A percentile compares a stretch with the other conserved stretches of the same genome.
Evolutionary conservation across 2,797 vertebrate genomes (phyloP).

Genomic region (Cheirogaleus major): DNA sequence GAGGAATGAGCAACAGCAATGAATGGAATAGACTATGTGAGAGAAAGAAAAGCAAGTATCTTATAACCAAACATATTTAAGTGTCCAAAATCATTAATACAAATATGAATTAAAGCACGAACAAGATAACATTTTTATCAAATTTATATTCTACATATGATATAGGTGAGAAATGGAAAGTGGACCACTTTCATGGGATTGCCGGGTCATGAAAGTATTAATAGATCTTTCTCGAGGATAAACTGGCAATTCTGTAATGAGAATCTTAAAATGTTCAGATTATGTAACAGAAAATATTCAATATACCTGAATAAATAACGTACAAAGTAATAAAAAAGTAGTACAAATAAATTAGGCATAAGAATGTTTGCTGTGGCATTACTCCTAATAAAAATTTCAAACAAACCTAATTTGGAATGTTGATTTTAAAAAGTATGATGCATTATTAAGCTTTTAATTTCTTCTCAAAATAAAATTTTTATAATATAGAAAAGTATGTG

Average conservation of each 20-base stretch:
- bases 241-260: background rate
- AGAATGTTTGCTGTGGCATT: fast-evolving
- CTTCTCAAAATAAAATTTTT: background rate
- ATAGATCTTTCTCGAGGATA: background rate
- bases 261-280: background rate
- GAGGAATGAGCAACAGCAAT: fast-evolving
- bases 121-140: background rate
- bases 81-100: background rate
- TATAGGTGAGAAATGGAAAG: background rate
- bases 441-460: background rate
- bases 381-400: background rate
- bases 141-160: background rate
- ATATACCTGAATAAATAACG: background rate
- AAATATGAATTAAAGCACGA: background rate
- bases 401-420: background rate
- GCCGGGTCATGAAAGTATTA: background rate
- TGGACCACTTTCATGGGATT: fast-evolving
- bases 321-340: background rate
- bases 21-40: fast-evolving
- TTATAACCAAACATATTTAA: background rate
- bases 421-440: background rate
- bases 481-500: background rate
- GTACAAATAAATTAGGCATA: background rate
- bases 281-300: fast-evolving
- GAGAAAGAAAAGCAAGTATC: background rate